Conservation (phyloP, 2,113 vertebrate genomes). For the Ascaphus truei region DNA sequence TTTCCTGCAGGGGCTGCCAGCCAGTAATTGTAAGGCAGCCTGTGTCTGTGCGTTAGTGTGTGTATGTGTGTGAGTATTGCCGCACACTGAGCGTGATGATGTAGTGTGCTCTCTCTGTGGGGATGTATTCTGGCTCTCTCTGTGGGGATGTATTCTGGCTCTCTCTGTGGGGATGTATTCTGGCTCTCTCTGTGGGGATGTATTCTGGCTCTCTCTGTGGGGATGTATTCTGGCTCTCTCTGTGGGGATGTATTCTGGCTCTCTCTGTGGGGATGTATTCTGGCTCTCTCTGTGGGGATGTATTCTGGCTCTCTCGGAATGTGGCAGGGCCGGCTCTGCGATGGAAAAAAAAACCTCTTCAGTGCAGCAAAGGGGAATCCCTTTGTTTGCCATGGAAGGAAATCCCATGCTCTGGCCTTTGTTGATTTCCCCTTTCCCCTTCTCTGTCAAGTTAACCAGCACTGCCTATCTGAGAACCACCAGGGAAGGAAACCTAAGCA, state of each 20-base stretch:
- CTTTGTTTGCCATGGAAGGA: slow-evolving; percentile 62
- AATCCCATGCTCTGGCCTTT: slow-evolving; percentile 47
- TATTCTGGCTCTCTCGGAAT: slow-evolving; percentile 65
- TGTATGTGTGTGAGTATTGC: background rate
- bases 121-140: slow-evolving; percentile 54
- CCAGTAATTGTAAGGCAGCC: background rate
- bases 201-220: slow-evolving; percentile 59
- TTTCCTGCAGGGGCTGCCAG: slow-evolving; percentile 16
- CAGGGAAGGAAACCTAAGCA: background rate
- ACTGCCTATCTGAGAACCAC: background rate
- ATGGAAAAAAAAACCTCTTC: slow-evolving; percentile 51
- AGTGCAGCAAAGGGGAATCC: slow-evolving; percentile 74
- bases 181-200: slow-evolving; percentile 65
- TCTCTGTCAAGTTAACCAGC: too few species aligned
- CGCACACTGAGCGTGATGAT: background rate
- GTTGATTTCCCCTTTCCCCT: background rate
- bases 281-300: slow-evolving; percentile 47
- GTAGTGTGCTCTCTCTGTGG: slow-evolving; percentile 26
- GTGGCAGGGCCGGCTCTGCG: slow-evolving; percentile 61
- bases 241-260: slow-evolving; percentile 70
- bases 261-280: slow-evolving; percentile 56
- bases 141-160: slow-evolving; percentile 70
- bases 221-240: slow-evolving; percentile 54
- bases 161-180: slow-evolving; percentile 56
- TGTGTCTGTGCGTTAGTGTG: slow-evolving; percentile 42